Percentiles rank a stretch among this genome's conserved stretches.
phyloP scores from a whole-genome alignment of 2,888 invertebrate genomes.

The Eupeodes luniger region DNA sequence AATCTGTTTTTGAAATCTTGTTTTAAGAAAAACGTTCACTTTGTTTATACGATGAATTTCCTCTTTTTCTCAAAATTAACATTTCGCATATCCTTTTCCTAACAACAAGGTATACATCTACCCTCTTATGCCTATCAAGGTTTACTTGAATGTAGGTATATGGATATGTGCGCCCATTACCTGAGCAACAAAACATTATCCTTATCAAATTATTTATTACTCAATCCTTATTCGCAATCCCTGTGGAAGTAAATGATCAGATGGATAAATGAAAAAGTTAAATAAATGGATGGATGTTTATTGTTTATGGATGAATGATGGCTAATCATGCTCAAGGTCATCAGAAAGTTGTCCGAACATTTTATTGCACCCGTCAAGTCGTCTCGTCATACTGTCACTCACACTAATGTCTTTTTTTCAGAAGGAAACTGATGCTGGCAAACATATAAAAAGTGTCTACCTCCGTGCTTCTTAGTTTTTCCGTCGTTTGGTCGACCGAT shows the following conservation, averaged over 20 bases:
- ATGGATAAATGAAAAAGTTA: slow-evolving; percentile 53
- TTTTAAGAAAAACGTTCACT: slow-evolving; percentile 12
- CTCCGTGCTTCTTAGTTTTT: not conserved
- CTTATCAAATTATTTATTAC: slow-evolving; percentile 75
- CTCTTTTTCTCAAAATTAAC: slow-evolving; percentile 60
- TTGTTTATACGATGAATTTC: slow-evolving; percentile 61
- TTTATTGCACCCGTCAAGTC: slow-evolving; percentile 29
- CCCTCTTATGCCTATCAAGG: not conserved
- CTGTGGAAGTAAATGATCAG: slow-evolving; percentile 64
- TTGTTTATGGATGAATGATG: slow-evolving; percentile 59
- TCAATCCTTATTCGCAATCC: slow-evolving; percentile 69
- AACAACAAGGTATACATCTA: slow-evolving; percentile 36
- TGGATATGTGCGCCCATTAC: not conserved
- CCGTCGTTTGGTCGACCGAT: too few relatives aligned
- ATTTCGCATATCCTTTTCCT: slow-evolving; percentile 66
- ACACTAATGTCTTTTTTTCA: not conserved
- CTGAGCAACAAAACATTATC: slow-evolving; percentile 41
- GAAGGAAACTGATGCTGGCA: too few relatives aligned
- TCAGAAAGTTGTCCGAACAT: slow-evolving; percentile 55
- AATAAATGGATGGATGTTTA: slow-evolving; percentile 51
- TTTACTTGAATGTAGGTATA: too few relatives aligned
- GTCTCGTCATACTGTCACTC: not conserved
- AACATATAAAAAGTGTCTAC: not conserved
- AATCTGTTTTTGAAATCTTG: not conserved
- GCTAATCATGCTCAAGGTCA: slow-evolving; percentile 37